Evolutionary conservation across 2,113 vertebrate species (phyloP).

Genomic region (Morone chrysops): DNA sequence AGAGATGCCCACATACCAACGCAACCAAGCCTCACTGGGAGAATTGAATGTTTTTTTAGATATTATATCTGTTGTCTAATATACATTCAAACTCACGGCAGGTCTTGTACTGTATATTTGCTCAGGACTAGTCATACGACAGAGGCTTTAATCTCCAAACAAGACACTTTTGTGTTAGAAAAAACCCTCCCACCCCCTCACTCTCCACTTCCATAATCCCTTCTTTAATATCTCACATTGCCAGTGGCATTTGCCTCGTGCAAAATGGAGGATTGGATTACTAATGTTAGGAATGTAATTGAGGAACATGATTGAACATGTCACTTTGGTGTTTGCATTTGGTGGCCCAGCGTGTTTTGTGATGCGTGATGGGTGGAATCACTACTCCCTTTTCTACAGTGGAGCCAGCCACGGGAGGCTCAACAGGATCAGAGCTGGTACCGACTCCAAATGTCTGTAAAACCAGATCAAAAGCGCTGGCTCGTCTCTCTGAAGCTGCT

Average conservation of each 20-base stretch:
- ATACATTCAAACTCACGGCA: constrained; percentile 13
- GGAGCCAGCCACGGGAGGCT: constrained; percentile 29
- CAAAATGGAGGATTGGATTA: constrained; percentile 71
- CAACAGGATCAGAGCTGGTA: constrained; percentile 39
- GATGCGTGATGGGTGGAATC: constrained; percentile 32
- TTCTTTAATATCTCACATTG: constrained; percentile 71
- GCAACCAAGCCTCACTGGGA: not conserved
- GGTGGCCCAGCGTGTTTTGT: constrained; percentile 48
- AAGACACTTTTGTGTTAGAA: constrained; percentile 58
- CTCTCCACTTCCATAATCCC: constrained; percentile 71
- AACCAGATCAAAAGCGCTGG: constrained; percentile 54
- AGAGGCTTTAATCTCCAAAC: constrained; percentile 72
- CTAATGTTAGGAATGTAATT: constrained; percentile 59
- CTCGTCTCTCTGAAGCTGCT: constrained; percentile 32
- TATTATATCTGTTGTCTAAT: constrained; percentile 27
- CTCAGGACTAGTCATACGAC: constrained; percentile 37
- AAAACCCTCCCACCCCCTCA: constrained; percentile 24
- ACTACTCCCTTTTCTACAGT: constrained; percentile 2
- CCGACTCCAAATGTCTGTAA: constrained; percentile 29
- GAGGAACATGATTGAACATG: constrained; percentile 64
- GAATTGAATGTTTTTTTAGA: constrained; percentile 16
- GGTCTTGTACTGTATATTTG: constrained; percentile 37
- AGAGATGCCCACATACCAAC: not conserved
- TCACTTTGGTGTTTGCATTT: constrained; percentile 31
- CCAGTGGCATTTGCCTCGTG: constrained; percentile 58